Conservation (phyloP, 2,113 vertebrate species). For the Catagonus wagneri region DNA sequence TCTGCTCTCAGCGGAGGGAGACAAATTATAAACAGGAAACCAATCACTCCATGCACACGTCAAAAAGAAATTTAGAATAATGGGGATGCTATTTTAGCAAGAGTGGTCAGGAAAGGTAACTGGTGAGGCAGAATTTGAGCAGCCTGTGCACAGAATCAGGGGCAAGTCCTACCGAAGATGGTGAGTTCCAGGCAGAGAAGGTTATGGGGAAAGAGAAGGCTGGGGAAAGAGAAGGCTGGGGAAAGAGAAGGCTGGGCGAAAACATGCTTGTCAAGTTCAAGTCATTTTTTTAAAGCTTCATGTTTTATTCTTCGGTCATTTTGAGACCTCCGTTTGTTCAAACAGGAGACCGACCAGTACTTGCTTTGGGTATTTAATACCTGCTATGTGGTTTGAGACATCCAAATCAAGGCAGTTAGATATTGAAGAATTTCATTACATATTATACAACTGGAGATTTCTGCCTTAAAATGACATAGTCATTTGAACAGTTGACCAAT, state of each 20-base stretch:
- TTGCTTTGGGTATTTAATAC: neutral
- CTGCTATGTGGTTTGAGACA: neutral
- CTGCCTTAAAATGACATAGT: neutral
- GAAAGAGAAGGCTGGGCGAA: neutral
- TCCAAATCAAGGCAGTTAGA: neutral
- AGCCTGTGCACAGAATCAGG: neutral
- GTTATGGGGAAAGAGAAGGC: neutral
- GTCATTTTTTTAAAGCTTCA: neutral
- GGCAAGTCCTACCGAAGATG: neutral
- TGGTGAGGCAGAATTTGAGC: neutral
- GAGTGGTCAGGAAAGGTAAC: neutral
- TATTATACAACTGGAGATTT: neutral
- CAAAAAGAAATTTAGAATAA: neutral
- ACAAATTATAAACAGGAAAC: neutral
- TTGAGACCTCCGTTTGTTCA: constrained; percentile 4
- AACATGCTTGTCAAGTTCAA: neutral
- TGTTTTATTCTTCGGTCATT: neutral
- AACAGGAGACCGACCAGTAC: neutral
- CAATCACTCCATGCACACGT: neutral
- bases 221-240: neutral
- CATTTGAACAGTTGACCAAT: neutral
- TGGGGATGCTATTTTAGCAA: neutral
- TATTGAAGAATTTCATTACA: constrained; percentile 26
- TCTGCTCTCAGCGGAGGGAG: neutral
- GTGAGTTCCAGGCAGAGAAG: neutral